Evolutionary conservation across 2,113 vertebrate genomes (phyloP).

Genomic region (Cynocephalus volans): DNA sequence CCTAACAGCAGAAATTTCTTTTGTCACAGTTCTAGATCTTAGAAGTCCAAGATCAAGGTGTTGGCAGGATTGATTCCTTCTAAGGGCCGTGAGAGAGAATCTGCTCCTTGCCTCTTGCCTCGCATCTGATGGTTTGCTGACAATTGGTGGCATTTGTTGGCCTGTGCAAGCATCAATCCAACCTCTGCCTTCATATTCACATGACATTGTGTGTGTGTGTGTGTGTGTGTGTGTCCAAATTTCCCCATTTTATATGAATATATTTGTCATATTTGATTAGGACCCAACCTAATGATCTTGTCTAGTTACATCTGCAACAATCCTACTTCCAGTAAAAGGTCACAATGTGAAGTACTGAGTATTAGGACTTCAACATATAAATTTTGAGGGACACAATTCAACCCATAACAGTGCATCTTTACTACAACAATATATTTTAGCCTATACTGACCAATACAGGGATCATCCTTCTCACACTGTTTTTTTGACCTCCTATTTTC

Average conservation of each 20-base stretch:
- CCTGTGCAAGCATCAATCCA: background rate
- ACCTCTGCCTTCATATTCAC: background rate
- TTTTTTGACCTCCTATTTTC: background rate
- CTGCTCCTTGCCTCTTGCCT: background rate
- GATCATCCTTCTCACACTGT: background rate
- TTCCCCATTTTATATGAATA: background rate
- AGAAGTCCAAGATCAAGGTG: background rate
- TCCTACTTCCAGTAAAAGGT: background rate
- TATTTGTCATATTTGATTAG: background rate
- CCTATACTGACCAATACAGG: background rate
- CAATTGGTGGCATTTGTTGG: background rate
- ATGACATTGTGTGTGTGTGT: background rate
- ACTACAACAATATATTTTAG: background rate
- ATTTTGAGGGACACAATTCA: background rate
- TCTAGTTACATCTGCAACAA: background rate
- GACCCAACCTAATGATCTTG: background rate
- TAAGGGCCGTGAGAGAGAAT: background rate
- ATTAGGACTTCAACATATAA: background rate
- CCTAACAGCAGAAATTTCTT: background rate
- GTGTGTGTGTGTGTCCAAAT: background rate
- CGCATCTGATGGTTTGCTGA: background rate
- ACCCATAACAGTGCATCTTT: background rate
- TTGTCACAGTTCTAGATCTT: conserved; percentile 5
- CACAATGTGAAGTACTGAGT: background rate
- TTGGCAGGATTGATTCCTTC: background rate